Percentiles rank a stretch among this genome's conserved stretches.
phyloP scores from a whole-genome alignment of 2,797 vertebrate genomes.

The Sebastes aleutianus region DNA sequence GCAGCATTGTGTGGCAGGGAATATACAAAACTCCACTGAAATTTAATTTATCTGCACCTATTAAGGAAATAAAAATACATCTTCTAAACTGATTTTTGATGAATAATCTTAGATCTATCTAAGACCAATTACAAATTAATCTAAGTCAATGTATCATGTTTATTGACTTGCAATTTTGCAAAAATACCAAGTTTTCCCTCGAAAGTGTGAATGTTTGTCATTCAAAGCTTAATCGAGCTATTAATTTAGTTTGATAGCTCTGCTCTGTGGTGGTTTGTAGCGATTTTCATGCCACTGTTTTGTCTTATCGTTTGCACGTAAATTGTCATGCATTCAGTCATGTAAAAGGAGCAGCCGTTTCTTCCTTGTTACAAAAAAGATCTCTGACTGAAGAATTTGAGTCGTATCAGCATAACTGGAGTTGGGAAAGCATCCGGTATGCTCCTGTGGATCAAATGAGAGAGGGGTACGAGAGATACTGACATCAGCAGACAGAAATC shows the following conservation, averaged over 20 bases:
- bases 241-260: neutral
- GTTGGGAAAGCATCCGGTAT: neutral
- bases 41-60: neutral
- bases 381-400: neutral
- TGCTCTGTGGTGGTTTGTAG: neutral
- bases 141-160: neutral
- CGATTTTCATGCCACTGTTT: constrained; percentile 16
- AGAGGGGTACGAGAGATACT: constrained; percentile 23
- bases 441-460: neutral
- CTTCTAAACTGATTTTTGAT: neutral
- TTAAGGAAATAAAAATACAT: neutral
- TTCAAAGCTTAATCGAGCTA: constrained; percentile 24
- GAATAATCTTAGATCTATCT: neutral
- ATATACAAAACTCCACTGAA: neutral
- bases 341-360: constrained; percentile 25
- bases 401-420: constrained; percentile 8
- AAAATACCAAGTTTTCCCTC: neutral
- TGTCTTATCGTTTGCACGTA: constrained; percentile 19
- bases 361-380: neutral
- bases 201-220: constrained; percentile 4
- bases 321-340: constrained; percentile 10
- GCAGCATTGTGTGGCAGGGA: neutral
- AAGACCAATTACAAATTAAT: neutral
- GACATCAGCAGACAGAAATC: constrained; percentile 40
- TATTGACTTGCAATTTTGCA: neutral